phyloP scores from a whole-genome alignment of 1,140 invertebrate species.

The Pseudomyrmex dendroicus region DNA sequence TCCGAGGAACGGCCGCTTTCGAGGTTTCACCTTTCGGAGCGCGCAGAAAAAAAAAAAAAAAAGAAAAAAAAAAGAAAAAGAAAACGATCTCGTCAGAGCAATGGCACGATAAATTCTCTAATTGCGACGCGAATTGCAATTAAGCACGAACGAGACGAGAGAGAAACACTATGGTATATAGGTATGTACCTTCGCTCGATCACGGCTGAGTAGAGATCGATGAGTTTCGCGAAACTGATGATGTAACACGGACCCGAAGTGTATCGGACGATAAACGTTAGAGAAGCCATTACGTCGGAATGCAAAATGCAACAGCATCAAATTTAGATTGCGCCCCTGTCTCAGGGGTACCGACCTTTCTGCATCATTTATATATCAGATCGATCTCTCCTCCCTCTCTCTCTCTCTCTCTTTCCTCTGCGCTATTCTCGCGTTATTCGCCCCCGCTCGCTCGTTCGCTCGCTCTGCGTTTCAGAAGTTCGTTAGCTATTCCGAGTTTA shows the following conservation, averaged over 20 bases:
- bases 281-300: slow-evolving; percentile 54
- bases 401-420: not conserved
- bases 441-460: not conserved
- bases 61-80: not conserved
- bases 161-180: not conserved
- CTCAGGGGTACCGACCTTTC: slow-evolving; percentile 61
- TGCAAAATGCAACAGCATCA: slow-evolving; percentile 47
- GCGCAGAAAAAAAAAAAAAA: not conserved
- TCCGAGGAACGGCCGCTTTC: too few species aligned
- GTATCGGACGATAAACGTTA: slow-evolving; percentile 35
- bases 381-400: slow-evolving; percentile 20
- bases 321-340: slow-evolving; percentile 55
- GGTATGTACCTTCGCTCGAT: not conserved
- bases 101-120: slow-evolving; percentile 22
- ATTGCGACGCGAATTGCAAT: slow-evolving; percentile 29
- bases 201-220: slow-evolving; percentile 17
- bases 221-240: slow-evolving; percentile 1
- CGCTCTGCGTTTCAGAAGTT: slow-evolving; percentile 52
- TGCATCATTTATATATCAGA: slow-evolving; percentile 52
- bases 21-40: too few species aligned
- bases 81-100: slow-evolving; percentile 6
- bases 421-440: not conserved
- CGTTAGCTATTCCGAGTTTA: slow-evolving; percentile 63
- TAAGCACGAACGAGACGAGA: not conserved
- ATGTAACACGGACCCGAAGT: slow-evolving; percentile 12